phyloP scores from a whole-genome alignment of 2,797 vertebrate species.

The Ctenosaura bakeri region DNA sequence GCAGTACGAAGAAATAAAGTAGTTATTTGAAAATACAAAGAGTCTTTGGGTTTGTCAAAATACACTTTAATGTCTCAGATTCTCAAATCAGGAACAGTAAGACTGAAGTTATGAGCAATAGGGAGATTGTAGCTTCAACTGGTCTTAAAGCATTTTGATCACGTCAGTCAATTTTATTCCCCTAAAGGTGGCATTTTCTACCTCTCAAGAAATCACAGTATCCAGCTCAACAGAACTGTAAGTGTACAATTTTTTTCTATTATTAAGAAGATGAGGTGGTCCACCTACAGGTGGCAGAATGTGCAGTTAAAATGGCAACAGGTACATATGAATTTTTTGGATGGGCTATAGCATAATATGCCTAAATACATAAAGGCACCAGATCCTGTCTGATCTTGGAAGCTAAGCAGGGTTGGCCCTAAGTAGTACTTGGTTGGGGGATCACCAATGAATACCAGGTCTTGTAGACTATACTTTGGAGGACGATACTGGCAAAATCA shows the following conservation, averaged over 20 bases:
- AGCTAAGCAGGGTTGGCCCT: too few species aligned
- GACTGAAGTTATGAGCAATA: not conserved
- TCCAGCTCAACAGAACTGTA: slow-evolving; percentile 13
- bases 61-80: not conserved
- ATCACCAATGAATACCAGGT: too few species aligned
- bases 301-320: not conserved
- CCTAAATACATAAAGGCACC: too few species aligned
- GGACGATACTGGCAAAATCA: too few species aligned
- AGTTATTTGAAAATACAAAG: not conserved
- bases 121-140: not conserved
- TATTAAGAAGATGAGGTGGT: not conserved
- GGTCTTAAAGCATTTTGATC: not conserved
- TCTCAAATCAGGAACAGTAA: not conserved
- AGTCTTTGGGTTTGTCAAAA: not conserved
- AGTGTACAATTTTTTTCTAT: not conserved
- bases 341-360: not conserved
- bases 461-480: too few species aligned
- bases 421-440: too few species aligned
- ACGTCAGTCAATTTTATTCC: not conserved
- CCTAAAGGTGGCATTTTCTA: slow-evolving; percentile 9
- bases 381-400: too few species aligned
- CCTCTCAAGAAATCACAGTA: slow-evolving; percentile 3
- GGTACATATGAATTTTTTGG: not conserved
- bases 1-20: not conserved
- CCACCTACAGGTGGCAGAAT: not conserved